These are phyloP conservation scores for Craniophora ligustri DNA, from an alignment of 2,888 invertebrate species.

Conservation along the genomic window DNA sequence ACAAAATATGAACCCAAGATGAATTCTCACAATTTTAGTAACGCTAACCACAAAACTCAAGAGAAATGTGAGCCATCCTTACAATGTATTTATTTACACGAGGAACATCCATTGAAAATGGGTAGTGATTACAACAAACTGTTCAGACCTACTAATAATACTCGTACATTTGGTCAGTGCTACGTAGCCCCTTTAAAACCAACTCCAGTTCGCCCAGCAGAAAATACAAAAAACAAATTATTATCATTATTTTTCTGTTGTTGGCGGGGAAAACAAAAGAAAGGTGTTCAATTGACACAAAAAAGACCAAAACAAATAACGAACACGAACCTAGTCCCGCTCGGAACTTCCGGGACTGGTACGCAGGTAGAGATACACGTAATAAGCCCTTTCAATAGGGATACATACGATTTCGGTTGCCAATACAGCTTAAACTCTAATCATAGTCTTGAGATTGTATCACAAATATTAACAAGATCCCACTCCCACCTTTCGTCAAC, in stretches of 20 bases:
- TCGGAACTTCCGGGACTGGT: not conserved
- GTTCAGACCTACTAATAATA: constrained; percentile 12
- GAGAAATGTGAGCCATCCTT: constrained; percentile 42
- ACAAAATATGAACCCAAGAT: constrained; percentile 20
- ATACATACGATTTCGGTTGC: constrained; percentile 61
- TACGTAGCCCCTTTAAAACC: constrained; percentile 49
- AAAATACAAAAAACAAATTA: constrained; percentile 36
- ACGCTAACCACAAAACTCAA: constrained; percentile 41
- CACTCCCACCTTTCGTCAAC: constrained; percentile 57
- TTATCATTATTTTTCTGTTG: constrained; percentile 59
- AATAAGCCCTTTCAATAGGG: constrained; percentile 33
- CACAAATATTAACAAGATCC: constrained; percentile 64
- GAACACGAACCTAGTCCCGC: not conserved
- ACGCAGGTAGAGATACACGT: constrained; percentile 31
- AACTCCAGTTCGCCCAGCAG: constrained; percentile 30
- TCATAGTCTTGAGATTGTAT: constrained; percentile 68
- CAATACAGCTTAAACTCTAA: constrained; percentile 65
- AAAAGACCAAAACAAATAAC: not conserved
- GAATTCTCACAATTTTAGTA: constrained; percentile 28
- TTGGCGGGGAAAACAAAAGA: constrained; percentile 49
- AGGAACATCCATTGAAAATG: constrained; percentile 33
- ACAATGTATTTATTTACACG: constrained; percentile 43
- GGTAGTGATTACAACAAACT: constrained; percentile 41
- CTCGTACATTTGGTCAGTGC: constrained; percentile 53
- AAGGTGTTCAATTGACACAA: constrained; percentile 12